These are phyloP conservation scores for Brenthis hecate DNA, from an alignment of 2,888 invertebrate genomes.

Conservation along the genomic window DNA sequence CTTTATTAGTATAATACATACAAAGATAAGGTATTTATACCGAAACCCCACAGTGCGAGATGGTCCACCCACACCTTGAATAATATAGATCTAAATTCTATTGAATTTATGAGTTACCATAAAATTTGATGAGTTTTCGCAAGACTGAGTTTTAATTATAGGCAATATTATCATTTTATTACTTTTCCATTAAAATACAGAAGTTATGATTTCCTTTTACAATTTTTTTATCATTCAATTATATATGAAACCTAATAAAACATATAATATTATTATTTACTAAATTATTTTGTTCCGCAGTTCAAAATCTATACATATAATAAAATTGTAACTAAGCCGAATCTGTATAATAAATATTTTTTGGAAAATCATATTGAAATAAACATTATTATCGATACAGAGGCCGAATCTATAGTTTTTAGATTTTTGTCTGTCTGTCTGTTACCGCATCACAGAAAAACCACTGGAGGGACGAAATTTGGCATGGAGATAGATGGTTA, in stretches of 20 bases:
- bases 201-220: conserved; percentile 19
- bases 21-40: background rate
- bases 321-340: too few species aligned
- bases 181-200: conserved; percentile 45
- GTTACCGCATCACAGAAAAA: too few species aligned
- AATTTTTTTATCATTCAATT: background rate
- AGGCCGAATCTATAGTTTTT: too few species aligned
- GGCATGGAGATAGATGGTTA: too few species aligned
- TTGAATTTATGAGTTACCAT: conserved; percentile 63
- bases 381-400: too few species aligned
- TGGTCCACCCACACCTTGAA: conserved; percentile 9
- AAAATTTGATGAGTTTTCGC: conserved; percentile 58
- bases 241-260: background rate
- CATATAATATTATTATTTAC: background rate
- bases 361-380: too few species aligned
- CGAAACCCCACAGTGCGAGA: background rate
- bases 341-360: too few species aligned
- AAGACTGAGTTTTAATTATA: conserved; percentile 56
- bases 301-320: too few species aligned
- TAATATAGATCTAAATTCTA: conserved; percentile 29
- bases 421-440: too few species aligned
- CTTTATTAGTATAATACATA: too few species aligned
- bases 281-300: background rate
- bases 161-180: conserved; percentile 58
- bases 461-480: too few species aligned